Evolutionary conservation across 2,888 invertebrate genomes (phyloP).

Genomic region (Schizotus pectinicornis): DNA sequence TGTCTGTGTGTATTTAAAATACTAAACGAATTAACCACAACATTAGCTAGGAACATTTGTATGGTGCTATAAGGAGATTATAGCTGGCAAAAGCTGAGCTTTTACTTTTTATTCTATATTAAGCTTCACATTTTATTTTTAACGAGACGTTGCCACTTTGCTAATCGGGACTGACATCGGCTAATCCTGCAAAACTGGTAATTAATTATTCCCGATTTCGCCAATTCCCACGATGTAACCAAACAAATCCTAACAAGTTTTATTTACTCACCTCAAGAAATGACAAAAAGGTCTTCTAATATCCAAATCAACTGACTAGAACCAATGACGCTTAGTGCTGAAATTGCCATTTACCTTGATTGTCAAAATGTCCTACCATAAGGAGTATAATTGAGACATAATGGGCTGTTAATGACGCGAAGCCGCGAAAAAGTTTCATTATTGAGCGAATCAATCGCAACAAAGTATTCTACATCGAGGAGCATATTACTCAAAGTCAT

Average conservation of each 20-base stretch:
- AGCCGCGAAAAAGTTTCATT: not conserved
- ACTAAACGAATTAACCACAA: constrained; percentile 32
- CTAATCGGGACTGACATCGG: not conserved
- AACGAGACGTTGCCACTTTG: not conserved
- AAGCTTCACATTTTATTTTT: constrained; percentile 10
- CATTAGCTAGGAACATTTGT: constrained; percentile 29
- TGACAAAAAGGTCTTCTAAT: too few species aligned
- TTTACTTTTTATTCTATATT: constrained; percentile 19
- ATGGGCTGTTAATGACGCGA: not conserved
- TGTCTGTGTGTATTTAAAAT: constrained; percentile 14
- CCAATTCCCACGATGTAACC: not conserved
- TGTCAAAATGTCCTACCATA: not conserved
- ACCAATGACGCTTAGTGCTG: too few species aligned
- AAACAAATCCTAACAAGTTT: too few species aligned
- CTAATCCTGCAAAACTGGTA: not conserved
- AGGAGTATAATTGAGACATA: not conserved
- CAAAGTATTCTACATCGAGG: not conserved
- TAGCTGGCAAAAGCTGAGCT: constrained; percentile 6
- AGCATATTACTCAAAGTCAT: too few species aligned
- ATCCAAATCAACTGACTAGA: too few species aligned
- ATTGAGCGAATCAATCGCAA: not conserved
- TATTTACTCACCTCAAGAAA: too few species aligned
- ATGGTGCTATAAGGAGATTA: constrained; percentile 30
- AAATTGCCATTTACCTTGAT: too few species aligned
- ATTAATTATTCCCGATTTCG: not conserved